A percentile compares a stretch with the other conserved stretches of the same genome.
phyloP scores from a whole-genome alignment of 2,888 invertebrate species.

The Sinopyrophorus schimmeli region DNA sequence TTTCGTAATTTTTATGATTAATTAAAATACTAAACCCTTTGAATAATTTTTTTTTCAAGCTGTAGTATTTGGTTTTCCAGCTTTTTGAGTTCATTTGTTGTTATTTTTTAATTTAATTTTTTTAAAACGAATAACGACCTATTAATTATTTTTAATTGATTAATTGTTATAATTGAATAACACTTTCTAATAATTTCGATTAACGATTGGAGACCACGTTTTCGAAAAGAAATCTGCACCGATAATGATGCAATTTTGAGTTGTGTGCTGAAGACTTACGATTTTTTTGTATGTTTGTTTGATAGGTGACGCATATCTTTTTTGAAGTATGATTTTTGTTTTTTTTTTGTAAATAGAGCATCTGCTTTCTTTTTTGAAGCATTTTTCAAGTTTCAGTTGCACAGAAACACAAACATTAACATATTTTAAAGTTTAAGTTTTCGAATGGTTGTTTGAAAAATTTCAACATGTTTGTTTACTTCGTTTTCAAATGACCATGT shows the following conservation, averaged over 20 bases:
- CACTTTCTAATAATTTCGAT: constrained; percentile 18
- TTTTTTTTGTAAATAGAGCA: constrained; percentile 25
- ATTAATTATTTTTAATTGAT: constrained; percentile 15
- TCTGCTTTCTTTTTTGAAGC: constrained; percentile 23
- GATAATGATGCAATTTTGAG: too few relatives aligned
- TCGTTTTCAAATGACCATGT: constrained; percentile 14
- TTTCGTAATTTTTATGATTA: background rate
- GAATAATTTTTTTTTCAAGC: too few relatives aligned
- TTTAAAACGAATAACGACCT: constrained; percentile 14
- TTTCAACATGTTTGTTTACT: background rate
- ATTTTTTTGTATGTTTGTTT: constrained; percentile 16
- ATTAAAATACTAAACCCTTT: background rate
- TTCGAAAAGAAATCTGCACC: too few relatives aligned
- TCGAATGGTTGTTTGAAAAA: constrained; percentile 14
- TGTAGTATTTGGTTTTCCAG: constrained; percentile 42
- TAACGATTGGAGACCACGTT: constrained; percentile 22
- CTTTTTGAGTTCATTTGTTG: constrained; percentile 34
- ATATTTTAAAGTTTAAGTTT: constrained; percentile 16
- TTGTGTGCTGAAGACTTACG: too few relatives aligned
- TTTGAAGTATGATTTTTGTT: too few relatives aligned
- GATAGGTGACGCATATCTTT: constrained; percentile 8
- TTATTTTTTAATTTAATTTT: too few relatives aligned
- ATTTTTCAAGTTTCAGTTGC: constrained; percentile 24
- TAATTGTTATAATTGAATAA: constrained; percentile 19
- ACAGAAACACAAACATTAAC: constrained; percentile 25